Conservation (phyloP, 2,797 vertebrate genomes). For the Sebastes kiyomatsui region DNA sequence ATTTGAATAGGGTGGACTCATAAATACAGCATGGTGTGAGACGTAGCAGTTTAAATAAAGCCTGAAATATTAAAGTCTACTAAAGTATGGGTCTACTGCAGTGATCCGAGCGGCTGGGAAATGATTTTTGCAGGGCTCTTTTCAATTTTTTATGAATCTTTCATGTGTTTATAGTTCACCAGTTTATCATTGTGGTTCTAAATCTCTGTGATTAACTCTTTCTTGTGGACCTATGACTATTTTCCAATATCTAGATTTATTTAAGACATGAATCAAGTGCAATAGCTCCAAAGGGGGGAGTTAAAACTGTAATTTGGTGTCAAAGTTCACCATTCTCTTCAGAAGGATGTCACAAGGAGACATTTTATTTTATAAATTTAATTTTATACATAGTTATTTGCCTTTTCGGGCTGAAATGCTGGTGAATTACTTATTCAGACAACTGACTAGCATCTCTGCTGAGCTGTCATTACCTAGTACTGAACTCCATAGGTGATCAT, state of each 20-base stretch:
- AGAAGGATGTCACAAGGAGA: background rate
- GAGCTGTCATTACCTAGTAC: background rate
- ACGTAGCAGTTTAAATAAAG: slow-evolving; percentile 28
- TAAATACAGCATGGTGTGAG: slow-evolving; percentile 2
- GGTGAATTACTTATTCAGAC: background rate
- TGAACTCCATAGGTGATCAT: background rate
- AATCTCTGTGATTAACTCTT: slow-evolving; percentile 20
- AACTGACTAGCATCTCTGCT: background rate
- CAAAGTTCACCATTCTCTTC: background rate
- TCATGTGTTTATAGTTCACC: slow-evolving; percentile 37
- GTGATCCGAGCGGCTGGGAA: slow-evolving; percentile 17
- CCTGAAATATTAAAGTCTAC: slow-evolving; percentile 30
- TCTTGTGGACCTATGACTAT: slow-evolving; percentile 22
- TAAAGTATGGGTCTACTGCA: background rate
- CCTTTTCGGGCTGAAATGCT: background rate
- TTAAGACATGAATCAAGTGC: slow-evolving; percentile 5
- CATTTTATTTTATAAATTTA: background rate
- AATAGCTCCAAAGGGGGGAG: background rate
- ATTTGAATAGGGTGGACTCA: background rate
- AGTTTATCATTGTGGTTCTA: slow-evolving; percentile 37
- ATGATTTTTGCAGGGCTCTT: slow-evolving; percentile 6
- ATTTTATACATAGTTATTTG: background rate
- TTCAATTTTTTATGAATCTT: slow-evolving; percentile 38
- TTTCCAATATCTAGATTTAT: slow-evolving; percentile 7
- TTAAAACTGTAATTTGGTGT: slow-evolving; percentile 1